Evolutionary conservation across 2,797 vertebrate genomes (phyloP), one percentile per base, ranked within the genome.

Genomic region (Enteromius argenteus): DNA sequence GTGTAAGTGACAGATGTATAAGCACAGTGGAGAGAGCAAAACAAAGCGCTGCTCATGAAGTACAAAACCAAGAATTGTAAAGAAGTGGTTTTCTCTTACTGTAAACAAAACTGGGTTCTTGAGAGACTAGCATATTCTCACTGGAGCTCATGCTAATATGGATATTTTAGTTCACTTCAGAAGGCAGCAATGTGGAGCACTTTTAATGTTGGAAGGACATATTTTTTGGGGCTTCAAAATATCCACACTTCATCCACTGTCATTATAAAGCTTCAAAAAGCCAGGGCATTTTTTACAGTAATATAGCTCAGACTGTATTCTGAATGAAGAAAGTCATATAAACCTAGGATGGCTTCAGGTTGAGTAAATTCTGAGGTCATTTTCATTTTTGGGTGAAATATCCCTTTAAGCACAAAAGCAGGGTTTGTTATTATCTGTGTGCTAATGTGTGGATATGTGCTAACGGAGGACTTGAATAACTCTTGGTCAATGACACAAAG

Each of bases 391-490:
- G 56, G 4, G n/a, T 23, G 9, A 58, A 23, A 9, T 58, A 58
- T 58, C n/a, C n/a, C 10, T 58, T 23, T 23, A n/a, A 64, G 39
- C 30, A 49, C 39, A 82, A 73, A 81, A 73, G 42, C 53, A 73
- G 21, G n/a, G 23, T 53, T 30, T 58, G 32, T 30, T 66, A 79
- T 44, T 46, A 9, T 51, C 1, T 51, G 30, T 58, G 56, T 23
- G 56, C 56, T 58, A 58, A 58, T 58, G 56, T 58, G n/a, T 5
- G 30, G 39, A n/a, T 53, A 46, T 39, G 58, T 67, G 58, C 72
- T 21, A 75, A 83, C 13, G 60, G 81, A 75, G 60, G 46, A 75
- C 46, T 82, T 82, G 30, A 75, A 66, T 66, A 66, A 66, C 71
- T 44, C 44, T 19, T 62, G 60, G 81, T 66, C 81, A 75, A 67